A percentile compares a stretch with the other conserved stretches of the same genome.
These are phyloP conservation scores for Drosophila putrida DNA, from an alignment of 2,888 invertebrate species.

Conservation along the genomic window DNA sequence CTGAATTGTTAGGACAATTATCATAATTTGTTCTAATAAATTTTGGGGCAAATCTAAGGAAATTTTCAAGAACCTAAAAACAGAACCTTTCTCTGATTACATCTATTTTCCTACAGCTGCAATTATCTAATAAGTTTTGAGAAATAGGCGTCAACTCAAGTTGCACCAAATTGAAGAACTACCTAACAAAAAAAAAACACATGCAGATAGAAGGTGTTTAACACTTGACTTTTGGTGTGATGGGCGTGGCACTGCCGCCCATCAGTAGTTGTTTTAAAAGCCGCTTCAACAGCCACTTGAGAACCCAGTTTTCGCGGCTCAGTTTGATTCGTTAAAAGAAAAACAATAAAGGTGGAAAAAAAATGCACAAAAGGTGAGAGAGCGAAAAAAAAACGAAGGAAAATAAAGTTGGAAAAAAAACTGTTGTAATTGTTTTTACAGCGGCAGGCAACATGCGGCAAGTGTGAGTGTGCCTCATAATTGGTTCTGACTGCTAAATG, in stretches of 20 bases:
- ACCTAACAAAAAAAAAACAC: background rate
- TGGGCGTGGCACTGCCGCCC: slow-evolving; percentile 37
- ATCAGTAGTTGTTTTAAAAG: slow-evolving; percentile 28
- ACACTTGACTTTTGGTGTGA: slow-evolving; percentile 16
- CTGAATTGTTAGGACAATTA: background rate
- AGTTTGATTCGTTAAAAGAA: slow-evolving; percentile 23
- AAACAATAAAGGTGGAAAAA: slow-evolving; percentile 27
- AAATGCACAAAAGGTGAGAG: slow-evolving; percentile 9
- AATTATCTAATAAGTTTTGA: slow-evolving; percentile 21
- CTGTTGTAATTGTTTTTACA: slow-evolving; percentile 74
- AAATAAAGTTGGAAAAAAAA: slow-evolving; percentile 51
- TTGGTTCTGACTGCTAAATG: slow-evolving; percentile 82
- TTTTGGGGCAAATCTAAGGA: background rate
- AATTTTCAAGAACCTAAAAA: background rate
- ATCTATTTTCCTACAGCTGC: slow-evolving; percentile 1
- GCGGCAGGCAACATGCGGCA: slow-evolving; percentile 27
- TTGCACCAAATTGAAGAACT: background rate
- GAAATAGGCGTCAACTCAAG: background rate
- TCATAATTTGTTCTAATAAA: background rate
- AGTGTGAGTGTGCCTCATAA: slow-evolving; percentile 50
- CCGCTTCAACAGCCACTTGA: slow-evolving; percentile 39
- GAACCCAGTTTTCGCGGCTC: slow-evolving; percentile 56
- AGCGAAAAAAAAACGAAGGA: slow-evolving; percentile 9
- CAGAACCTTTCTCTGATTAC: background rate
- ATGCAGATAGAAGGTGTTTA: background rate